Conservation (phyloP, 2,113 vertebrate genomes). For the Atlantisia rogersi region DNA sequence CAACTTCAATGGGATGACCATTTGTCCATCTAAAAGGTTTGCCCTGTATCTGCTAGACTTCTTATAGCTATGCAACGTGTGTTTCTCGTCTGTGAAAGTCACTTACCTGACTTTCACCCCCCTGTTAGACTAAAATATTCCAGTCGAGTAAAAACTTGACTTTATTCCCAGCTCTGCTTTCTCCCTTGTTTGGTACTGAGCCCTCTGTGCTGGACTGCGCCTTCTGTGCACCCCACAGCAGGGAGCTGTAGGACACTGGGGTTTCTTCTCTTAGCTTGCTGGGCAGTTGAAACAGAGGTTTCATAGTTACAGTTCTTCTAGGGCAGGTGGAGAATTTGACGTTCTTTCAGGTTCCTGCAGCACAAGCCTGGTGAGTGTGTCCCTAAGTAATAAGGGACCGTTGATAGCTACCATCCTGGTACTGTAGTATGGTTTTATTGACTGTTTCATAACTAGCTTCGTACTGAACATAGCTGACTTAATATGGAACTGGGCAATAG, state of each 20-base stretch:
- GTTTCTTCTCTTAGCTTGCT: background rate
- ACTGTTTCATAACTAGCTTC: background rate
- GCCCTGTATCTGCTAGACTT: background rate
- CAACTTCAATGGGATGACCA: background rate
- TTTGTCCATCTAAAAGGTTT: background rate
- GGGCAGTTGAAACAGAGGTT: background rate
- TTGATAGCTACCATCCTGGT: background rate
- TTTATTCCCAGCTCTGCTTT: background rate
- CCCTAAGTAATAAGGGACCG: background rate
- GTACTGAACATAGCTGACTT: background rate
- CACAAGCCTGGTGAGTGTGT: fast-evolving
- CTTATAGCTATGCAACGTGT: background rate
- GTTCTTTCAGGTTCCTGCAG: background rate
- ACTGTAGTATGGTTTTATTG: background rate
- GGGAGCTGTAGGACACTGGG: background rate
- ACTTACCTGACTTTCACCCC: background rate
- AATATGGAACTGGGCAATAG: background rate
- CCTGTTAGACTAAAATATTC: background rate
- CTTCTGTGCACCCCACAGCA: background rate
- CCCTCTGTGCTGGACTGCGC: background rate
- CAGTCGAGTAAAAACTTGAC: background rate
- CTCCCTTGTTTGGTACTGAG: background rate
- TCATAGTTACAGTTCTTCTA: background rate
- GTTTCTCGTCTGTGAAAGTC: background rate
- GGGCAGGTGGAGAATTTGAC: background rate